Base-by-base conservation (phyloP, 2,797 vertebrate species). In the Gadopsis marmoratus region DNA sequence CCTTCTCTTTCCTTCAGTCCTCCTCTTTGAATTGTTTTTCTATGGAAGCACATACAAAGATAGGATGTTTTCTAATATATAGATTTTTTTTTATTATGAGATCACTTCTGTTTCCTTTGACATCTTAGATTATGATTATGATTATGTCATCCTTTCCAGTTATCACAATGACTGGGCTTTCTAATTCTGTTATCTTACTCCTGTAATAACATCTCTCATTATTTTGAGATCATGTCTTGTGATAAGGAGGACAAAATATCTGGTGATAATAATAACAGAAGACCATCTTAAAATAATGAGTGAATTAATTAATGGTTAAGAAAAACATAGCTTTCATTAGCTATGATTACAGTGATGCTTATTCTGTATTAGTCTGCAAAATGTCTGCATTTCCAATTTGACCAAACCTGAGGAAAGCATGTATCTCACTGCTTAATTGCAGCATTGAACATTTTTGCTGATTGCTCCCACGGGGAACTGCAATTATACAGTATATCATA, bases 401-500 rank as follows among this genome's bases (percentile, higher is more conserved):
- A 26, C 37, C 26, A 29, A 63, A 37, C 16, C 23, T 14, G 33
- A 47, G 39, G 26, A 29, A 64, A 59, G 0, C 64, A 23, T 53
- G 29, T 39, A 11, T 21, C 31, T 55, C 31, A 39, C 60, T 17
- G 43, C 31, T 54, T 48, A 41, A 63, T 51, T 47, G 17, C 19
- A 60, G 50, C 37, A 35, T 35, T 73, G 37, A 60, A 60, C 61
- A 50, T 60, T 76, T 83, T 39, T 14, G 35, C n/a, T 41, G 63
- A 78, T 71, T 35, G 50, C 9, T 64, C 29, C 26, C 8, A 7
- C 3, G 19, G 61, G 29, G 23, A n/a, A 53, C 50, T 64, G 67
- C 23, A 56, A 73, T 64, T 60, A 72, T 48, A 35, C 35, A 35
- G 35, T 35, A 1, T 63, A 76, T 63, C 50, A 55, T 5, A 67